A percentile compares a stretch with the other conserved stretches of the same genome.
phyloP scores from a whole-genome alignment of 2,797 vertebrate species.

The Coilia nasus region DNA sequence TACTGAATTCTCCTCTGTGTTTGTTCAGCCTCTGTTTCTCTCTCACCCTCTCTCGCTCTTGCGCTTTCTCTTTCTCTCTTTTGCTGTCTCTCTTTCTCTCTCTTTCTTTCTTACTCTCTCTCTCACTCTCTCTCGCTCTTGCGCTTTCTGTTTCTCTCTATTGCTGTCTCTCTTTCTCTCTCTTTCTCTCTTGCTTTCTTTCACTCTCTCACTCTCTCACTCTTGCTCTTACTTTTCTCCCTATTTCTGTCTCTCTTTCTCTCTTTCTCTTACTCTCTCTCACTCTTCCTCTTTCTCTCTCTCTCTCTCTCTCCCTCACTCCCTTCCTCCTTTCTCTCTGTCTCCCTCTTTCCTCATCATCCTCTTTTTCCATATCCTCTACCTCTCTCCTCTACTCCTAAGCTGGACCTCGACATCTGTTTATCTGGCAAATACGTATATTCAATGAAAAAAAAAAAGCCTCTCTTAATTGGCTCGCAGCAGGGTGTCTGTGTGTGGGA shows the following conservation, averaged over 20 bases:
- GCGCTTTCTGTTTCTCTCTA: background rate
- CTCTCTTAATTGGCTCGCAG: conserved; percentile 52
- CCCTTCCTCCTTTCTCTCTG: conserved; percentile 20
- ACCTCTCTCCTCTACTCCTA: background rate
- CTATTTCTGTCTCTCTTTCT: conserved; percentile 2
- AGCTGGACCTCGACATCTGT: conserved; percentile 51
- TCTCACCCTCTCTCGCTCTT: conserved; percentile 15
- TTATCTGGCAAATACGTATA: conserved; percentile 55
- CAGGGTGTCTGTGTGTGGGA: conserved; percentile 43
- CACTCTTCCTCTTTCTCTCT: background rate
- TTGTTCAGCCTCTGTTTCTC: background rate
- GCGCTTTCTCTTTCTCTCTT: background rate
- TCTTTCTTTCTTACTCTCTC: background rate
- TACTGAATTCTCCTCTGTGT: conserved; percentile 35
- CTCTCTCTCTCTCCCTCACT: background rate
- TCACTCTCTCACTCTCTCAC: background rate
- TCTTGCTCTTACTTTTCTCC: conserved; percentile 11
- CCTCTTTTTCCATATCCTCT: background rate
- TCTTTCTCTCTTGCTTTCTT: background rate
- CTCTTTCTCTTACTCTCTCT: conserved; percentile 12
- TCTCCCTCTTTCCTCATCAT: background rate
- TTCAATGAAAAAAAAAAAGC: conserved; percentile 48
- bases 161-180: conserved; percentile 19
- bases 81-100: background rate
- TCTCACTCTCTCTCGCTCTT: background rate